Evolutionary conservation across 2,888 invertebrate genomes (phyloP).

Genomic region (Eugnorisma glareosa): DNA sequence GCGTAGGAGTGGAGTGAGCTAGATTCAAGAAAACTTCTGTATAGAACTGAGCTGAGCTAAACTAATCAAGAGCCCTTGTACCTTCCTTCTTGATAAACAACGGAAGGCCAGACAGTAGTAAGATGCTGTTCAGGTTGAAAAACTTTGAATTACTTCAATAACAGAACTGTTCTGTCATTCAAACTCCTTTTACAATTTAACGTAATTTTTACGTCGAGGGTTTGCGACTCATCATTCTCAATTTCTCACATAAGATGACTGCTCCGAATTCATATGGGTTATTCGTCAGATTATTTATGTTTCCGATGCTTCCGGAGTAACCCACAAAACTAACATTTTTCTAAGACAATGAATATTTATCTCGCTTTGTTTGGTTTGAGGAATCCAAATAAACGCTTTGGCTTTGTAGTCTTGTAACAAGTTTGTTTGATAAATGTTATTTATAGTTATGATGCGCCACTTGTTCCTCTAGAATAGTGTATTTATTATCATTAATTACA

Average conservation of each 20-base stretch:
- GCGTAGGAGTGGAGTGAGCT: not conserved
- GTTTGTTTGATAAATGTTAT: constrained; percentile 53
- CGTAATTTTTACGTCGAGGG: constrained; percentile 31
- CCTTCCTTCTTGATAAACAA: not conserved
- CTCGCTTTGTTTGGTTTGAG: constrained; percentile 55
- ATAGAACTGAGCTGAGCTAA: not conserved
- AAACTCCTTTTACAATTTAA: not conserved
- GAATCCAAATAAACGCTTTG: constrained; percentile 55
- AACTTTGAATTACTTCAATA: not conserved
- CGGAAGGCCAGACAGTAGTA: not conserved
- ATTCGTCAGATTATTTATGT: constrained; percentile 66
- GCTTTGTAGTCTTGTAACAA: constrained; percentile 36
- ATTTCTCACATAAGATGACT: constrained; percentile 49
- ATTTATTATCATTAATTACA: constrained; percentile 9
- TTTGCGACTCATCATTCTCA: constrained; percentile 66
- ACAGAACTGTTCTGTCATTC: not conserved
- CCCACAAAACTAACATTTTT: constrained; percentile 64
- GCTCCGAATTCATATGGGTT: constrained; percentile 21
- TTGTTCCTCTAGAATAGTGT: constrained; percentile 26
- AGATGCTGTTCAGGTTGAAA: not conserved
- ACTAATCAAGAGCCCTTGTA: too few relatives aligned
- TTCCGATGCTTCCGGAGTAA: constrained; percentile 59
- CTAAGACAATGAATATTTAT: constrained; percentile 62
- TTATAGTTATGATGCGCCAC: constrained; percentile 44
- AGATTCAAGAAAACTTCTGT: not conserved